Evolutionary conservation across 2,888 invertebrate species (phyloP).

Genomic region (Caenorhabditis sulstoni): DNA sequence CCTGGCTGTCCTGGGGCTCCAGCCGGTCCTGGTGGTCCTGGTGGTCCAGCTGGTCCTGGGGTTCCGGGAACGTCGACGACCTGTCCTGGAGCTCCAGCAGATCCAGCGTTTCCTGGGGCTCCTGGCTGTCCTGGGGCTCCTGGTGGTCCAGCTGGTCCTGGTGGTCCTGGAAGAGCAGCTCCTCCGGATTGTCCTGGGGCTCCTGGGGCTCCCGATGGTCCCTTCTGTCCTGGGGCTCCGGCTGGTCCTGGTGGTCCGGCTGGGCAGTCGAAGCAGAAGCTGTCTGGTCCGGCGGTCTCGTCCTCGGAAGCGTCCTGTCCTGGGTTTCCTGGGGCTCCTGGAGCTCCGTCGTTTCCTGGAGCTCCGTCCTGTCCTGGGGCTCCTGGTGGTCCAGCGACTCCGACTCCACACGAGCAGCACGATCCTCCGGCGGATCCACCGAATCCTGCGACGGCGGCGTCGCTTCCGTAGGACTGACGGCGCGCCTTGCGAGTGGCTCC

Average conservation of each 20-base stretch:
- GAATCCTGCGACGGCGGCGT: constrained; percentile 61
- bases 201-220: constrained; percentile 57
- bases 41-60: constrained; percentile 61
- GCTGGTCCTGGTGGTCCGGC: constrained; percentile 60
- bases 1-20: constrained; percentile 63
- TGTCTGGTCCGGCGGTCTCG: constrained; percentile 38
- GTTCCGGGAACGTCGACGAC: constrained; percentile 63
- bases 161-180: constrained; percentile 40
- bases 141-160: constrained; percentile 64
- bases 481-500: constrained; percentile 50
- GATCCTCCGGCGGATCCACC: constrained; percentile 51
- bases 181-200: constrained; percentile 44
- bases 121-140: constrained; percentile 73
- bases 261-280: constrained; percentile 65
- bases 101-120: constrained; percentile 66
- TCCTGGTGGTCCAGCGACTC: constrained; percentile 55
- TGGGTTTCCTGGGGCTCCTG: constrained; percentile 63
- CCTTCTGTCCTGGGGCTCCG: constrained; percentile 61
- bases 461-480: constrained; percentile 55
- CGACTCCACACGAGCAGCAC: constrained; percentile 62
- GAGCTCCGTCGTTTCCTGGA: constrained; percentile 64
- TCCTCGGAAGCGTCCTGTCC: constrained; percentile 64
- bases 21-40: constrained; percentile 61
- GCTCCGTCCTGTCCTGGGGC: constrained; percentile 58
- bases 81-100: constrained; percentile 67